A percentile compares a stretch with the other conserved stretches of the same genome.
These are phyloP conservation scores for Deilephila porcellus DNA, from an alignment of 2,888 invertebrate genomes.

Conservation along the genomic window DNA sequence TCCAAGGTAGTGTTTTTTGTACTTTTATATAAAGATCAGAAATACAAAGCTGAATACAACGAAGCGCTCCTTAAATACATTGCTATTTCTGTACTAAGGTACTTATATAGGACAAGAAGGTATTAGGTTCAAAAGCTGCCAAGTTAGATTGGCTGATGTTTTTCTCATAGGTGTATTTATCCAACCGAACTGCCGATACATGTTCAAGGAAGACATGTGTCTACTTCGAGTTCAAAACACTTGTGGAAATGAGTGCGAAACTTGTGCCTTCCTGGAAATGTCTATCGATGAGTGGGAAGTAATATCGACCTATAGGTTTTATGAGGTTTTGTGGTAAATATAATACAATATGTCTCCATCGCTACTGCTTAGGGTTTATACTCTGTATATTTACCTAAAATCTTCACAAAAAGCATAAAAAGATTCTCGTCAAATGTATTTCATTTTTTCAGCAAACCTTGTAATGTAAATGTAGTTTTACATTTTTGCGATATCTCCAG, in stretches of 20 bases:
- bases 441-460: no score
- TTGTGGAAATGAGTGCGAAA: neutral
- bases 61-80: neutral
- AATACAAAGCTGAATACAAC: no score
- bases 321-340: no score
- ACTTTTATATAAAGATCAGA: no score
- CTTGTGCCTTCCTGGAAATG: neutral
- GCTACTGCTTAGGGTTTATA: no score
- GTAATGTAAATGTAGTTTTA: no score
- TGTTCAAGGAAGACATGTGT: neutral
- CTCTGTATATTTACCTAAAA: no score
- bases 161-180: conserved; percentile 3
- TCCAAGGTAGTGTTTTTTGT: no score
- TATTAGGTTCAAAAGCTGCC: conserved; percentile 11
- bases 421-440: no score
- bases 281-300: neutral
- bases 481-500: no score
- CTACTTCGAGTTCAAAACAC: conserved; percentile 18
- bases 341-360: no score
- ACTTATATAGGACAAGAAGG: neutral
- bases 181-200: neutral
- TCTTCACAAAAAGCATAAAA: no score
- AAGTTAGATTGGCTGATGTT: neutral
- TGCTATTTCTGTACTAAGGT: neutral
- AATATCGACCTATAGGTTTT: neutral